Percentiles rank a stretch among this genome's conserved stretches.
Conservation (phyloP, 2,113 vertebrate species). For the Merops nubicus region DNA sequence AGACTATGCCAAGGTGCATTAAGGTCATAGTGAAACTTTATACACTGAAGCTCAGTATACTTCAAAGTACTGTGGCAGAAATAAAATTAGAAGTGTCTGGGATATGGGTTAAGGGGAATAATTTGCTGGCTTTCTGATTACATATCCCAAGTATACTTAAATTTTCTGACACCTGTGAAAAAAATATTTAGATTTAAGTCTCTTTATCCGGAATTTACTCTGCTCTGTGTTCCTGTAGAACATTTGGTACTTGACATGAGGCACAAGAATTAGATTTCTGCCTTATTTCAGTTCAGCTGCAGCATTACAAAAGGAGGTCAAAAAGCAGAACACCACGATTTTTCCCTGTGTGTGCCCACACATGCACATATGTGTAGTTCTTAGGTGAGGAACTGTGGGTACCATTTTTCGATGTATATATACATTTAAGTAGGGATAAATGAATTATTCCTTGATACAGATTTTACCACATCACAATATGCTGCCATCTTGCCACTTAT, state of each 20-base stretch:
- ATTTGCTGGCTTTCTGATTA: background rate
- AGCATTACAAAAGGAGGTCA: background rate
- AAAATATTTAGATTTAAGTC: constrained; percentile 21
- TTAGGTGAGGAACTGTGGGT: background rate
- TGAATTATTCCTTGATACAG: background rate
- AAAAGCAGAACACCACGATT: background rate
- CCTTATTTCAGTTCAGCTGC: background rate
- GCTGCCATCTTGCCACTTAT: constrained; percentile 48
- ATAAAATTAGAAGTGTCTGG: constrained; percentile 24
- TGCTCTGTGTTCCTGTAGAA: constrained; percentile 10
- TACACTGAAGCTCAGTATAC: background rate
- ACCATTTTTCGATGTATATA: background rate
- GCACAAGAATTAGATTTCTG: background rate
- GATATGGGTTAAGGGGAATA: constrained; percentile 20
- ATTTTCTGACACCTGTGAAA: background rate
- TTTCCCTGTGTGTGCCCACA: background rate
- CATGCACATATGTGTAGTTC: background rate
- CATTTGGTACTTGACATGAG: background rate
- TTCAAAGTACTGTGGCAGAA: constrained; percentile 32
- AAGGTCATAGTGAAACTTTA: background rate
- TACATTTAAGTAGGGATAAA: background rate
- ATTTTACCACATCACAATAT: constrained; percentile 43
- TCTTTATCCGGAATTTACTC: background rate
- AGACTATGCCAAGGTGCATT: background rate
- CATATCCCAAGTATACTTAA: background rate